phyloP scores from a whole-genome alignment of 2,888 invertebrate species.

The Gasteruption jaculator region DNA sequence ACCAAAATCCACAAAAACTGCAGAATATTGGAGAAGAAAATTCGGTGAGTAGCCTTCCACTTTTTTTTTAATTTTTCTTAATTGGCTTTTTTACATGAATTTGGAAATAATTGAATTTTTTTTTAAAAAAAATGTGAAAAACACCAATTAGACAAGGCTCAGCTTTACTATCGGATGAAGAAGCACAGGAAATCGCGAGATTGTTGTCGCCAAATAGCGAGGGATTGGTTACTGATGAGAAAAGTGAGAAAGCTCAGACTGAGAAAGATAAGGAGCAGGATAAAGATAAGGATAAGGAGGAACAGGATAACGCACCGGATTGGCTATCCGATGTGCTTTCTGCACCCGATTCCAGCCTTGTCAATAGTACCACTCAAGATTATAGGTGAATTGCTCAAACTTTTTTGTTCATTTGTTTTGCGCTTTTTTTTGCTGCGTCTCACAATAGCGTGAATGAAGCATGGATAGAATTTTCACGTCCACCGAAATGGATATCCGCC shows the following conservation, averaged over 20 bases:
- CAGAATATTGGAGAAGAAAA: slow-evolving; percentile 82
- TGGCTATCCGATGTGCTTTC: slow-evolving; percentile 60
- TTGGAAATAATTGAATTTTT: slow-evolving; percentile 7
- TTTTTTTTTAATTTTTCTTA: slow-evolving; percentile 12
- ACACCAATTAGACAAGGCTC: slow-evolving; percentile 62
- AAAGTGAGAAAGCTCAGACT: slow-evolving; percentile 33
- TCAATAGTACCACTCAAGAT: slow-evolving; percentile 47
- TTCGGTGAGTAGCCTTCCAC: slow-evolving; percentile 62
- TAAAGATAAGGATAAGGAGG: slow-evolving; percentile 51
- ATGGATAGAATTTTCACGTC: no score
- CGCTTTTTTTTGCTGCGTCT: no score
- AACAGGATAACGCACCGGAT: slow-evolving; percentile 51
- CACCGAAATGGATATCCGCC: no score
- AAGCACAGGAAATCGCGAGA: slow-evolving; percentile 83
- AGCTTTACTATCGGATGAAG: slow-evolving; percentile 80
- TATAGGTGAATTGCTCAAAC: slow-evolving; percentile 42
- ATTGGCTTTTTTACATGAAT: slow-evolving; percentile 3
- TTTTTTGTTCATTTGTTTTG: slow-evolving; percentile 22
- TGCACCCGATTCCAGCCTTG: slow-evolving; percentile 52
- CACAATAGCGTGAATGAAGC: no score
- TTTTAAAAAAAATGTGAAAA: slow-evolving; percentile 26
- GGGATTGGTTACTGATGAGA: slow-evolving; percentile 26
- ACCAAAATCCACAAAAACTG: slow-evolving; percentile 56
- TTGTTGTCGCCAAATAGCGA: slow-evolving; percentile 61
- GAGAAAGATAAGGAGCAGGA: slow-evolving; percentile 54